Conservation (phyloP, 2,113 vertebrate genomes). For the Oplegnathus fasciatus region DNA sequence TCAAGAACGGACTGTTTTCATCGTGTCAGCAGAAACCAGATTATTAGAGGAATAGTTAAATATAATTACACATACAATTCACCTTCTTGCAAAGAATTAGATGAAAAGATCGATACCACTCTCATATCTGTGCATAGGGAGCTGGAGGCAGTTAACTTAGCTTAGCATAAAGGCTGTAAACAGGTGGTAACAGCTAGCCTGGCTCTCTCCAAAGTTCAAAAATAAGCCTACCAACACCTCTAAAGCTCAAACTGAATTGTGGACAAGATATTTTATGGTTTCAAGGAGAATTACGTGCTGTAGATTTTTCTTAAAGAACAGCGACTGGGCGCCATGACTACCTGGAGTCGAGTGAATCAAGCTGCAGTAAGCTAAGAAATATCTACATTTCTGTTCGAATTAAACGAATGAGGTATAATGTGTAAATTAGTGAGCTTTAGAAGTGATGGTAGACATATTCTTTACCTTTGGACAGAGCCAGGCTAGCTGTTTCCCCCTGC, state of each 20-base stretch:
- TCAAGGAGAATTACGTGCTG: too few species aligned
- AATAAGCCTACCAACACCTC: background rate
- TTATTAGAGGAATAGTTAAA: constrained; percentile 15
- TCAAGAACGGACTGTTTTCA: background rate
- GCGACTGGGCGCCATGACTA: background rate
- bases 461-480: background rate
- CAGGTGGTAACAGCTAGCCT: background rate
- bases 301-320: too few species aligned
- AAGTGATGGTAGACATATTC: too few species aligned
- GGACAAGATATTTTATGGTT: too few species aligned
- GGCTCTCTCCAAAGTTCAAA: too few species aligned
- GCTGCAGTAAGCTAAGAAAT: background rate
- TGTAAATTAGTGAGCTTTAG: background rate
- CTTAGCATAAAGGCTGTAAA: constrained; percentile 4
- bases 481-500: background rate
- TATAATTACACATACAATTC: background rate
- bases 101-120: background rate
- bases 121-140: background rate
- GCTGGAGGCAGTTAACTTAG: background rate
- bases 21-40: background rate
- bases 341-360: background rate
- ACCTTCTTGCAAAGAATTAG: background rate
- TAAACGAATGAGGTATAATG: background rate
- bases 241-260: background rate
- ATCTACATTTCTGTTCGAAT: background rate